Evolutionary conservation across 1,140 invertebrate genomes (phyloP).

Genomic region (Nasonia vitripennis): DNA sequence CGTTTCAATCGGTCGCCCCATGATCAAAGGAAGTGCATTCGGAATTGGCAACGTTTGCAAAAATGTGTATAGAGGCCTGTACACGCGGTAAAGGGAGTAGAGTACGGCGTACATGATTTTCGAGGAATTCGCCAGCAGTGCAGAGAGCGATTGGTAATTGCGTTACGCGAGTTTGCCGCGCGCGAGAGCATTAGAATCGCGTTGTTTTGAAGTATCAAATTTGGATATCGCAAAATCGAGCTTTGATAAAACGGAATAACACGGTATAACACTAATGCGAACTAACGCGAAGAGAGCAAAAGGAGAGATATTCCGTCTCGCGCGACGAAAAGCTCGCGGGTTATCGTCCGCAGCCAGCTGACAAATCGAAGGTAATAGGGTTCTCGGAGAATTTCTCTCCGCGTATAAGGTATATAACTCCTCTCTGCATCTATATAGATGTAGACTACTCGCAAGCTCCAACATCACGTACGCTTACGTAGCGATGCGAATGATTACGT

Average conservation of each 20-base stretch:
- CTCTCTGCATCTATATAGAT: neutral
- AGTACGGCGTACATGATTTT: neutral
- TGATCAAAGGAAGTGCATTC: conserved; percentile 41
- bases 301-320: too few species aligned
- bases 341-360: conserved; percentile 61
- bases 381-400: conserved; percentile 53
- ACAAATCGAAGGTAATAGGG: conserved; percentile 71
- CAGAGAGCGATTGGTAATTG: neutral
- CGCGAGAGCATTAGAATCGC: too few species aligned
- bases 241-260: too few species aligned
- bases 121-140: neutral
- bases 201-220: too few species aligned
- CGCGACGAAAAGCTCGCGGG: neutral
- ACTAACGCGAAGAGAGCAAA: too few species aligned
- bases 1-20: conserved; percentile 30
- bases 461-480: conserved; percentile 56
- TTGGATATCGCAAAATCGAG: too few species aligned
- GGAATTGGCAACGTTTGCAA: neutral
- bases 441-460: conserved; percentile 29
- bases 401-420: conserved; percentile 62
- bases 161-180: too few species aligned
- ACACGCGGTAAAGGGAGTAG: neutral
- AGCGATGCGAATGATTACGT: neutral
- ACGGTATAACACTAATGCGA: too few species aligned
- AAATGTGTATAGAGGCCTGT: neutral